Conservation (phyloP, 2,113 vertebrate species). For the Propithecus coquereli region DNA sequence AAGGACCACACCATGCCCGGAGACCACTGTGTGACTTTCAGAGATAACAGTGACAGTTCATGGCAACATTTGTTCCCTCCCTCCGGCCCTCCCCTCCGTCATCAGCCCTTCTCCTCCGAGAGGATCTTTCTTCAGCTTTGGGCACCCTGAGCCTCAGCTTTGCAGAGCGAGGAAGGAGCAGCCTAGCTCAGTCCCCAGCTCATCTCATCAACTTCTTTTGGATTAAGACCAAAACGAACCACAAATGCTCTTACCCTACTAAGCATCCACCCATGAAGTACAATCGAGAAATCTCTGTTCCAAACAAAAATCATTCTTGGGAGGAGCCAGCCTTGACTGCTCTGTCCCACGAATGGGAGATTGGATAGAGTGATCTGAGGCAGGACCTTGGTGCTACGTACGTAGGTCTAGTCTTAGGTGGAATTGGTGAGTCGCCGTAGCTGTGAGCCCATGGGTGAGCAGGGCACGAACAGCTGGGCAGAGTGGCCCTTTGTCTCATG, state of each 20-base stretch:
- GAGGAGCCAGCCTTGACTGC: not conserved
- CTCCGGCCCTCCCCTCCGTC: not conserved
- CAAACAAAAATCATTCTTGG: not conserved
- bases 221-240: not conserved
- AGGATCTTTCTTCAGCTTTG: not conserved
- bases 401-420: not conserved
- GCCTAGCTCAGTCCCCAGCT: not conserved
- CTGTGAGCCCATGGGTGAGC: not conserved
- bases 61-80: not conserved
- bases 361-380: not conserved
- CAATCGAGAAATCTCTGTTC: not conserved
- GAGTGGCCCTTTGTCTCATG: conserved; percentile 42
- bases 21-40: not conserved
- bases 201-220: not conserved
- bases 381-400: not conserved
- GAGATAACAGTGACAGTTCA: conserved; percentile 30
- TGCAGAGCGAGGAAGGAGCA: not conserved
- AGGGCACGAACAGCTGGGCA: conserved; percentile 32
- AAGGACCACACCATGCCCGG: not conserved
- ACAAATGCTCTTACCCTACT: not conserved
- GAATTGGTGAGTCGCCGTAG: not conserved
- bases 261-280: not conserved
- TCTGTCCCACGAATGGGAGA: not conserved
- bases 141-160: not conserved
- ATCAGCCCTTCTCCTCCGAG: not conserved